Percentiles rank a stretch among this genome's conserved stretches.
Conservation (phyloP, 92 coral and sea anemone species). For the Epizoanthus stellaris region DNA sequence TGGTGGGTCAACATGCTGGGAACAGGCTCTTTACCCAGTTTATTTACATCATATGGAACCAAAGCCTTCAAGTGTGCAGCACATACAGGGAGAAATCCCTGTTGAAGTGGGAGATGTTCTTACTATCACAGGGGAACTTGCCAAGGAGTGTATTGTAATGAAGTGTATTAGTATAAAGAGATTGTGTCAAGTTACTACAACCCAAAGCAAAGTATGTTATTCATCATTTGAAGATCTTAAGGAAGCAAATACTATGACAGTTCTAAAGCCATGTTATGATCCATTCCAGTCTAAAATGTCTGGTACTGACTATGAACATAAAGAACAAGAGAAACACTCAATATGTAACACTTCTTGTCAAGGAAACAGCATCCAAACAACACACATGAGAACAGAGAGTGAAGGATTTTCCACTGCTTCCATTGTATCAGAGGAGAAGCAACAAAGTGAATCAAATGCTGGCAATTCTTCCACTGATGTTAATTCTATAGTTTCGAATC, state of each 20-base stretch:
- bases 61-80: background rate
- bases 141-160: conserved; percentile 63
- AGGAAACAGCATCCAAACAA: background rate
- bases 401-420: background rate
- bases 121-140: conserved; percentile 46
- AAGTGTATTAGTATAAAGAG: conserved; percentile 51
- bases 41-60: conserved; percentile 44
- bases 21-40: conserved; percentile 94
- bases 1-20: conserved; percentile 93
- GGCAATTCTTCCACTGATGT: background rate
- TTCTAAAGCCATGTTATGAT: background rate
- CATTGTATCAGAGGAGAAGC: background rate
- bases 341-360: background rate
- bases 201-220: background rate
- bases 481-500: background rate
- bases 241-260: background rate
- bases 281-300: background rate
- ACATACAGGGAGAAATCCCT: conserved; percentile 22
- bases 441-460: background rate
- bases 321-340: background rate
- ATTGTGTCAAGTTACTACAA: background rate
- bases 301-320: background rate
- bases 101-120: conserved; percentile 65
- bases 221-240: background rate
- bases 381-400: background rate